Conservation (phyloP, 2,113 vertebrate genomes). For the Bos indicus region DNA sequence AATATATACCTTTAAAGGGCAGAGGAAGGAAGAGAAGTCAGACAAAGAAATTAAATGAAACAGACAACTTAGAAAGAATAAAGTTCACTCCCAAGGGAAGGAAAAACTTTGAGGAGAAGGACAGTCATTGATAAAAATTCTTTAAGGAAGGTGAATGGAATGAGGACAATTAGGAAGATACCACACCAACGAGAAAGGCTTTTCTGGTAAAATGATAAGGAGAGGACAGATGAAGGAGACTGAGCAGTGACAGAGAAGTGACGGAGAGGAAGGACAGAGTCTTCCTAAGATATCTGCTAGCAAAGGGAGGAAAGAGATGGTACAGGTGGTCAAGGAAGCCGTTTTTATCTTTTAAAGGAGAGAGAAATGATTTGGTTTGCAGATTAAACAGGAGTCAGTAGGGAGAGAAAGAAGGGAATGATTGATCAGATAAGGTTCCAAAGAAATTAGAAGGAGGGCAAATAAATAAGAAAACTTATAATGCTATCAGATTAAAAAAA, state of each 20-base stretch:
- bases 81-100: background rate
- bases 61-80: background rate
- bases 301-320: background rate
- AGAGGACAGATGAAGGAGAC: background rate
- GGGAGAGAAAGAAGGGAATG: background rate
- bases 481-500: background rate
- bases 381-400: slow-evolving; percentile 34
- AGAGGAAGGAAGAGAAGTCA: background rate
- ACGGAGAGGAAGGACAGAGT: background rate
- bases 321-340: background rate
- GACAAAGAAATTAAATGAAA: background rate
- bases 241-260: background rate
- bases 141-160: background rate
- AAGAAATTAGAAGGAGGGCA: background rate
- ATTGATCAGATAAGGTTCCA: slow-evolving; percentile 25
- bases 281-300: background rate
- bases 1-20: background rate
- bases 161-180: background rate
- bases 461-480: background rate
- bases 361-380: background rate
- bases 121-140: background rate
- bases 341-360: background rate
- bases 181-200: background rate
- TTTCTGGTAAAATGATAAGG: slow-evolving; percentile 1
- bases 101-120: background rate